These are phyloP conservation scores for Sebastes minor DNA, from an alignment of 2,797 vertebrate genomes.

Conservation along the genomic window DNA sequence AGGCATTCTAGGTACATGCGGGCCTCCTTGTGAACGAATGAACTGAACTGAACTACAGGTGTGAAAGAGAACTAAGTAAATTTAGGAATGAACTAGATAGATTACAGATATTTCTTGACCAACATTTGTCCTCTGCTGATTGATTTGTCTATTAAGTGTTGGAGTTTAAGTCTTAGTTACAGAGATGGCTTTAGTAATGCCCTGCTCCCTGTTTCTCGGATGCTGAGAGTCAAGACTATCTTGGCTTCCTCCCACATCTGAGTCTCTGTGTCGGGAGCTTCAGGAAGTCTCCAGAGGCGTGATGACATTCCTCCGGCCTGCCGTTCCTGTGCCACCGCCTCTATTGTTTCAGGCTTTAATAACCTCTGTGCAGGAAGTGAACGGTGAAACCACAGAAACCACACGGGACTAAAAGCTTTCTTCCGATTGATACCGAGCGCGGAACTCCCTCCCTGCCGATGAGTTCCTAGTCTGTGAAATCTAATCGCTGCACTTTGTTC, in stretches of 20 bases:
- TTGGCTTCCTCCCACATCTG: not conserved
- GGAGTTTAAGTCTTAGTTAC: not conserved
- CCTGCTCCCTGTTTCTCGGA: not conserved
- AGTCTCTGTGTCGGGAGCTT: not conserved
- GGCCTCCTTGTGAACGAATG: not conserved
- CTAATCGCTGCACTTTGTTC: not conserved
- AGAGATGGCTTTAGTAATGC: not conserved
- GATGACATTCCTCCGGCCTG: slow-evolving; percentile 56
- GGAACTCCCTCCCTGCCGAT: not conserved
- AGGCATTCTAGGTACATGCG: not conserved
- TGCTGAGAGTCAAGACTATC: not conserved
- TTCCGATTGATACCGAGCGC: not conserved
- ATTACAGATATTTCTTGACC: not conserved
- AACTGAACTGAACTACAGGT: no score
- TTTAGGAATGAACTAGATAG: not conserved
- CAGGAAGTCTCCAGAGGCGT: slow-evolving; percentile 66
- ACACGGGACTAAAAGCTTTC: slow-evolving; percentile 15
- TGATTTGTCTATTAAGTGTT: not conserved
- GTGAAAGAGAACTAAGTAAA: no score
- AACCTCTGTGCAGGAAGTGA: slow-evolving; percentile 63
- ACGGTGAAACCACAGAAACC: slow-evolving; percentile 34
- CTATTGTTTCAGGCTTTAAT: slow-evolving; percentile 70
- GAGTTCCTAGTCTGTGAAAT: not conserved
- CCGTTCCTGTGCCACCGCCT: slow-evolving; percentile 31
- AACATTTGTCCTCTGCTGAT: not conserved